Conservation (phyloP, 2,797 vertebrate species). For the Telmatherina bonti region DNA sequence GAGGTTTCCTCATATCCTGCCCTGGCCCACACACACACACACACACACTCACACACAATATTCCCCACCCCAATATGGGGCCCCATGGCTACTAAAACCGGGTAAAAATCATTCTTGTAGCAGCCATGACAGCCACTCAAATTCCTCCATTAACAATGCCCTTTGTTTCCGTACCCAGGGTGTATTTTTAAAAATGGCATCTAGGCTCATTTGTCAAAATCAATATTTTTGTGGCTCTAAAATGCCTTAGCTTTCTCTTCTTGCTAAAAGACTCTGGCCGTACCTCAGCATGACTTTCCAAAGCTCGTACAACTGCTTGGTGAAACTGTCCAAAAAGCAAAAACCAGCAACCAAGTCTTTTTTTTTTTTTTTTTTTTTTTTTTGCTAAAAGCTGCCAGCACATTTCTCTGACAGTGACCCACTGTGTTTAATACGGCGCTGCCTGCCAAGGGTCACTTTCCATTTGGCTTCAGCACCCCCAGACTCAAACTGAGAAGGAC, state of each 20-base stretch:
- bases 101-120: constrained; percentile 53
- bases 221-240: constrained; percentile 38
- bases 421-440: constrained; percentile 63
- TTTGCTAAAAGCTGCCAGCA: constrained; percentile 50
- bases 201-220: constrained; percentile 49
- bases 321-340: constrained; percentile 50
- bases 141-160: constrained; percentile 61
- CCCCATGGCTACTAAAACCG: constrained; percentile 57
- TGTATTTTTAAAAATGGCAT: constrained; percentile 48
- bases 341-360: no score
- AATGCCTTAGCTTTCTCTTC: constrained; percentile 29
- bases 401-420: constrained; percentile 74
- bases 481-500: constrained; percentile 51
- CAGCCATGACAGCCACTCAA: constrained; percentile 46
- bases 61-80: constrained; percentile 40
- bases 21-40: constrained; percentile 66
- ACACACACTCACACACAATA: constrained; percentile 70
- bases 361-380: constrained; percentile 12
- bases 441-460: constrained; percentile 77
- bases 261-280: constrained; percentile 24
- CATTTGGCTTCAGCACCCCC: constrained; percentile 58
- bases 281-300: constrained; percentile 40
- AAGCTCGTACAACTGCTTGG: constrained; percentile 46
- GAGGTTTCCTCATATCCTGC: constrained; percentile 82
- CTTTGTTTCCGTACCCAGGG: constrained; percentile 62